These are phyloP conservation scores for Ursus arctos DNA, from an alignment of 2,113 vertebrate genomes.

Conservation along the genomic window DNA sequence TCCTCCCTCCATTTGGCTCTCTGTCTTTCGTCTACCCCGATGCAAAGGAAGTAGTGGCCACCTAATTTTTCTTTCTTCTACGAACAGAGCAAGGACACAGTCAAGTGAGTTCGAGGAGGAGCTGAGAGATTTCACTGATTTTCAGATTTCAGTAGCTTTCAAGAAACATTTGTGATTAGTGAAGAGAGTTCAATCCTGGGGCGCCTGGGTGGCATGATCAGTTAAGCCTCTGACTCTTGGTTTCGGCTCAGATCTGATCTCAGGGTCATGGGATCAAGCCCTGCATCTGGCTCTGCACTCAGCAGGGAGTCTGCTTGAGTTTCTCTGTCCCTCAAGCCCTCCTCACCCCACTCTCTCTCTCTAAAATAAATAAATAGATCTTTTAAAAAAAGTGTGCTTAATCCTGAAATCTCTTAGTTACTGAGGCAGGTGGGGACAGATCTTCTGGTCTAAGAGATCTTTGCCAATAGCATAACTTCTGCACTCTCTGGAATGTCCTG, in stretches of 20 bases:
- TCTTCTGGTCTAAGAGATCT: not conserved
- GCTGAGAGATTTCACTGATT: not conserved
- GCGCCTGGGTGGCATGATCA: not conserved
- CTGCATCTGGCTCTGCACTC: accelerated
- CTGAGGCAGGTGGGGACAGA: not conserved
- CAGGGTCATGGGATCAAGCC: not conserved
- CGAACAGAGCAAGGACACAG: not conserved
- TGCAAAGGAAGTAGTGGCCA: not conserved
- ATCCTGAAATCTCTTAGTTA: not conserved
- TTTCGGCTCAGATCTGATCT: not conserved
- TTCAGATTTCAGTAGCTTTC: not conserved
- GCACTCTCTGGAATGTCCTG: not conserved
- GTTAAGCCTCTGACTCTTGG: not conserved
- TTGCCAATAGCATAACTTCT: not conserved
- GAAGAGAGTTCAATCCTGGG: not conserved
- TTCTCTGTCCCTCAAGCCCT: not conserved
- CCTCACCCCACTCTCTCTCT: not conserved
- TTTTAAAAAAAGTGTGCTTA: not conserved
- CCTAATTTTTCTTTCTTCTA: not conserved
- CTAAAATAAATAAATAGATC: not conserved
- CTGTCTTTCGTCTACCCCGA: not conserved
- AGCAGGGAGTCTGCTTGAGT: not conserved
- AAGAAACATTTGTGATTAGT: not conserved
- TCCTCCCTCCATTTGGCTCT: not conserved
- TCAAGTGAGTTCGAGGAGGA: not conserved